Percentiles rank a stretch among this genome's conserved stretches.
These are phyloP conservation scores for Drosophila paucipuncta DNA, from an alignment of 2,888 invertebrate genomes.

Conservation along the genomic window DNA sequence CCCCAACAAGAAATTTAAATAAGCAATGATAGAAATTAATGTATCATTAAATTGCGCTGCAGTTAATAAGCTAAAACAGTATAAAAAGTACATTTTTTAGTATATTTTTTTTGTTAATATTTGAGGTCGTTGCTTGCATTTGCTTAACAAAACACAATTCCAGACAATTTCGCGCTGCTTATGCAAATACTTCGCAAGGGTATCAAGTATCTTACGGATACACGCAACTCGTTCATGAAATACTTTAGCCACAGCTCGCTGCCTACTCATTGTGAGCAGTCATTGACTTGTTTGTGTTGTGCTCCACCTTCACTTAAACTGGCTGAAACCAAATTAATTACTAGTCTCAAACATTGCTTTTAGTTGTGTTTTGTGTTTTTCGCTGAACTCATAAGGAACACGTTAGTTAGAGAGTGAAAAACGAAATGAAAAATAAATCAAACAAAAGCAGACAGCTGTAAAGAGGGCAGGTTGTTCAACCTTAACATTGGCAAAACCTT, in stretches of 20 bases:
- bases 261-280: slow-evolving; percentile 50
- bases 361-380: background rate
- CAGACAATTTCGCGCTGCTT: slow-evolving; percentile 10
- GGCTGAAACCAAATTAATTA: slow-evolving; percentile 61
- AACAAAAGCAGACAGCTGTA: slow-evolving; percentile 23
- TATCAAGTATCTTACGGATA: slow-evolving; percentile 30
- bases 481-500: slow-evolving; percentile 46
- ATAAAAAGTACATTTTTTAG: background rate
- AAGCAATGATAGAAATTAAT: background rate
- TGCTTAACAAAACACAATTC: slow-evolving; percentile 11
- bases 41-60: slow-evolving; percentile 2
- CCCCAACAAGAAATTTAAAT: background rate
- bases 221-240: slow-evolving; percentile 17
- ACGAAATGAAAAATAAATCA: slow-evolving; percentile 30
- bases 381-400: slow-evolving; percentile 44
- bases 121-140: slow-evolving; percentile 5
- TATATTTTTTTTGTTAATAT: background rate
- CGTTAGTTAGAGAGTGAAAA: slow-evolving; percentile 33
- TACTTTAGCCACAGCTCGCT: slow-evolving; percentile 18
- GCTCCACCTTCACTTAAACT: slow-evolving; percentile 43
- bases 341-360: slow-evolving; percentile 26
- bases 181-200: slow-evolving; percentile 33
- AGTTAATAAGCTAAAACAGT: slow-evolving; percentile 3
- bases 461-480: slow-evolving; percentile 65
- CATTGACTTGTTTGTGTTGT: slow-evolving; percentile 48